Base-by-base conservation (phyloP, 2,888 invertebrate species). In the Eupeodes latifasciatus region DNA sequence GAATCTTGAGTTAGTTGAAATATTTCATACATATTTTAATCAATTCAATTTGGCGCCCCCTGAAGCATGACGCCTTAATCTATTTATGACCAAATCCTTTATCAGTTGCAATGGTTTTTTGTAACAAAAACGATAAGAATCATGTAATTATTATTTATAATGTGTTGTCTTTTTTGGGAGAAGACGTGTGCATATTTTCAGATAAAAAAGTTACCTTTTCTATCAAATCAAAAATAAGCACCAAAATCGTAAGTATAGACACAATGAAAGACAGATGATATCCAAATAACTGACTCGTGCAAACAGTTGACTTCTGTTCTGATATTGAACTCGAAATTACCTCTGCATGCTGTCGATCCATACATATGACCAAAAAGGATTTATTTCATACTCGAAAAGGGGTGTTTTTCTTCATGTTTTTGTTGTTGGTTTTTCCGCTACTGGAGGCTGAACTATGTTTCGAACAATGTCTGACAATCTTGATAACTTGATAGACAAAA, bases 111-210 rank as follows among this genome's bases (percentile, higher is more conserved):
- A 27, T 49, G 40, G 10, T 44, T 47, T 49, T 49, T 14, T 49
- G 9, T 4, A 14, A 64, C 19, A 64, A 49, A 1, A 66, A 67
- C 69, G 88, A 88, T 88, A 81, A 85, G 7, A 78, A 85, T 88
- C 88, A 74, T 69, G 85, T 88, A 88, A 88, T 88, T 88, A 88
- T 85, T 88, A 85, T 88, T 85, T 81, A 81, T 81, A 80, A 74
- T 74, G 77, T 75, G 83, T 76, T 62, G 76, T 77, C 53, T 66
- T 64, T 79, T 75, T 44, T 69, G 55, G 61, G 61, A 44, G 34
- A 80, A 44, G 34, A 80, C 76, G 80, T 81, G 80, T 87, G 85
- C 82, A 78, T 69, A 7, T 74, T 59, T 59, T 61, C 49, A 55
- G 72, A 81, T 81, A 55, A 53, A 66, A n/a, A 51, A 11, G 14